A percentile compares a stretch with the other conserved stretches of the same genome.
Conservation (phyloP, 2,888 invertebrate species). For the Eumerus sabulonum region DNA sequence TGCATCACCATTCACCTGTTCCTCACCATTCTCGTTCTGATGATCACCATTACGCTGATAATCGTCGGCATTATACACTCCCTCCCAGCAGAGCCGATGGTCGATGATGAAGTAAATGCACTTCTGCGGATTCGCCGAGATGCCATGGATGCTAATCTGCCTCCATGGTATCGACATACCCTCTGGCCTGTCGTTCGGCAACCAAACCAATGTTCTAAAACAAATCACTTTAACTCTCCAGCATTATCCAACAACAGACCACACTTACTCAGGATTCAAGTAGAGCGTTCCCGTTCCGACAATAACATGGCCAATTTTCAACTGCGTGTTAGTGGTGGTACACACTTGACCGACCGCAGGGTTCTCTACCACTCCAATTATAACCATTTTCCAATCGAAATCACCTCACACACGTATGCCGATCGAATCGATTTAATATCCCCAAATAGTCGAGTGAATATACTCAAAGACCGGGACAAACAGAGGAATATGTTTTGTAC, state of each 20-base stretch:
- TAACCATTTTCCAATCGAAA: slow-evolving; percentile 72
- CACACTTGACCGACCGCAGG: slow-evolving; percentile 76
- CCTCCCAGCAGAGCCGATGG: slow-evolving; percentile 76
- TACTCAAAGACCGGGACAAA: slow-evolving; percentile 1
- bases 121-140: slow-evolving; percentile 75
- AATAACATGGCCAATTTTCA: slow-evolving; percentile 75
- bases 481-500: slow-evolving; percentile 16
- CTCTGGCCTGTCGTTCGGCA: slow-evolving; percentile 74
- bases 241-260: neutral
- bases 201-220: slow-evolving; percentile 76
- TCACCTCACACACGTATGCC: neutral
- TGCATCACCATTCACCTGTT: slow-evolving; percentile 73
- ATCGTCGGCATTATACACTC: slow-evolving; percentile 72
- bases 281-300: slow-evolving; percentile 76
- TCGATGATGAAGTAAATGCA: slow-evolving; percentile 78
- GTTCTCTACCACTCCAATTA: slow-evolving; percentile 74
- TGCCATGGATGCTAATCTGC: slow-evolving; percentile 77
- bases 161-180: slow-evolving; percentile 78
- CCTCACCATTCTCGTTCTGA: slow-evolving; percentile 56
- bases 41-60: slow-evolving; percentile 69
- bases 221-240: too few species aligned
- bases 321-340: slow-evolving; percentile 74
- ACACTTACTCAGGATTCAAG: slow-evolving; percentile 75
- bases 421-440: too few species aligned
- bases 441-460: neutral